Evolutionary conservation across 2,797 vertebrate species (phyloP).

Genomic region (Geotria australis): DNA sequence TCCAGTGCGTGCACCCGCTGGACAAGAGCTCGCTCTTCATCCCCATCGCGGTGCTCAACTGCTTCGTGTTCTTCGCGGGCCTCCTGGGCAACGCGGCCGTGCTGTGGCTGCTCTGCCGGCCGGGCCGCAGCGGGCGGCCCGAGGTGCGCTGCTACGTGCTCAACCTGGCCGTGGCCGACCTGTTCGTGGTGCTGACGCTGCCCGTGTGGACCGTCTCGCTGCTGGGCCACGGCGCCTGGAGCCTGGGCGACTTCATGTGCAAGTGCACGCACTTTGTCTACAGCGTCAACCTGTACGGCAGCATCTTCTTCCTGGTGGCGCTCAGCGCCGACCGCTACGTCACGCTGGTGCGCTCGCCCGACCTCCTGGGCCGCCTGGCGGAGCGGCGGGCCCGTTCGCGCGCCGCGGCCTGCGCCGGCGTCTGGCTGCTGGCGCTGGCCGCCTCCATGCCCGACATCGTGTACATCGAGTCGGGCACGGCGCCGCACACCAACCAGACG

Average conservation of each 20-base stretch:
- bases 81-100: constrained; percentile 54
- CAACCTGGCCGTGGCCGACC: constrained; percentile 54
- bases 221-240: constrained; percentile 60
- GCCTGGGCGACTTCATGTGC: constrained; percentile 54
- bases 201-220: constrained; percentile 71
- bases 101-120: constrained; percentile 64
- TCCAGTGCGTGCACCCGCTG: constrained; percentile 22
- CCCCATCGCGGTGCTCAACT: constrained; percentile 44
- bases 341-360: constrained; percentile 16
- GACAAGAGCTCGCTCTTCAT: constrained; percentile 35
- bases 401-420: constrained; percentile 23
- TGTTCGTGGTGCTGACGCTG: constrained; percentile 59
- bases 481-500: constrained; percentile 22
- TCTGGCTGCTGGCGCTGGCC: constrained; percentile 55
- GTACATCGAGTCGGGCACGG: constrained; percentile 39
- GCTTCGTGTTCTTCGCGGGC: constrained; percentile 60
- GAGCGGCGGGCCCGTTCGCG: constrained; percentile 22
- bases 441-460: constrained; percentile 60
- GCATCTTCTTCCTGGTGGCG: constrained; percentile 78
- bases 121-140: constrained; percentile 31
- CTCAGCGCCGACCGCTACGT: constrained; percentile 88
- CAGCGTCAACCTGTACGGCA: constrained; percentile 69
- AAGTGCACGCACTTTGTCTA: constrained; percentile 65
- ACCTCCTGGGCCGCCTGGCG: constrained; percentile 8
- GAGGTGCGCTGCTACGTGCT: constrained; percentile 73